A percentile compares a stretch with the other conserved stretches of the same genome.
phyloP scores from a whole-genome alignment of 2,888 invertebrate genomes.

The Chaetoderma sp. region DNA sequence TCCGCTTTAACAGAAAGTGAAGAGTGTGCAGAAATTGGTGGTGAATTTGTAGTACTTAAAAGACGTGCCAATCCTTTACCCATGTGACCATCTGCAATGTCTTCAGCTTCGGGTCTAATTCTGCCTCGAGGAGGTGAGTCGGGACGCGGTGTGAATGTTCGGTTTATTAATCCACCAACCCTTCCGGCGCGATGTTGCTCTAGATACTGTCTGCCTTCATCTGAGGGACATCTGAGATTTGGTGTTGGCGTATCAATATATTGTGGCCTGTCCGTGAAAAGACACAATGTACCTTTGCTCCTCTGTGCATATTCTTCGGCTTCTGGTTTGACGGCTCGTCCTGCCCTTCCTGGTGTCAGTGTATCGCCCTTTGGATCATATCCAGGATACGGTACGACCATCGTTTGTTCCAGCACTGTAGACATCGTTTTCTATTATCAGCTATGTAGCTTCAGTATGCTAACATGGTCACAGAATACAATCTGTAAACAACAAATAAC shows the following conservation, averaged over 20 bases:
- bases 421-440: too few species aligned
- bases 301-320: conserved; percentile 54
- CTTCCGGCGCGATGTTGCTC: conserved; percentile 50
- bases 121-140: conserved; percentile 41
- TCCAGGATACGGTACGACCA: conserved; percentile 49
- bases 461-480: too few species aligned
- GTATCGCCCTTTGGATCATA: conserved; percentile 42
- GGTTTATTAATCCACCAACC: conserved; percentile 44
- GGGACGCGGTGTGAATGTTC: conserved; percentile 43
- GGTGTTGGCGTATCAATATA: conserved; percentile 39
- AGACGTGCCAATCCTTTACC: conserved; percentile 44
- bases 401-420: neutral
- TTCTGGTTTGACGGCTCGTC: conserved; percentile 54
- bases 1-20: conserved; percentile 46
- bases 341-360: conserved; percentile 43
- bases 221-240: conserved; percentile 46
- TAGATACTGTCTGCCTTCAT: conserved; percentile 46
- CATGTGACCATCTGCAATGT: conserved; percentile 47
- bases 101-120: conserved; percentile 50
- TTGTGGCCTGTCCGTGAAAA: conserved; percentile 40
- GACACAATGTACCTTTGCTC: conserved; percentile 48
- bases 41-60: conserved; percentile 44
- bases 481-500: too few species aligned
- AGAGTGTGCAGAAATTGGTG: conserved; percentile 41
- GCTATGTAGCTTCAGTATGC: too few species aligned